Evolutionary conservation across 2,888 invertebrate genomes (phyloP), one percentile per base, ranked within the genome.

Genomic region (Clanis bilineata): DNA sequence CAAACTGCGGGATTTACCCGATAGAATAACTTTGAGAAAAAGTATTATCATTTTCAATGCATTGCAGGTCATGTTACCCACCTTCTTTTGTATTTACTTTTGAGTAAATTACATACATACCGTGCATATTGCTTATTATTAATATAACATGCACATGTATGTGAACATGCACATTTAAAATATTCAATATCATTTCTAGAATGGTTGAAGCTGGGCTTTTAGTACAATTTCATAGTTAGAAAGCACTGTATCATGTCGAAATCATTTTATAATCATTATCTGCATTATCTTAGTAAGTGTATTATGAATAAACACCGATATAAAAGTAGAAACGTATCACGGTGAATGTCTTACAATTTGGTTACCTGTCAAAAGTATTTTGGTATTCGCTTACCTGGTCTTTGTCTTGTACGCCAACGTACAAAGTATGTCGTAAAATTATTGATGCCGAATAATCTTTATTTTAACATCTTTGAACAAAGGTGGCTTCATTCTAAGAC

Each of bases 181-280:
- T 51, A 51, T 51, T 32, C 28, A 32, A 18, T 64, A 70, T 72
- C 73, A 72, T 73, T 59, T 28, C 32, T 51, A 76, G 73, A 71
- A 70, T 71, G 71, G 72, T 79, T 79, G 74, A 74, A 73, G 77
- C 76, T 76, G 74, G 76, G 82, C 83, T 83, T 82, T 73, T 80
- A 81, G 76, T 76, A 70, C 73, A 73, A 70, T 71, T 77, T 73
- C 73, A 69, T 73, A 76, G 64, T 71, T 62, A 73, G 65, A 63
- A 63, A 66, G 62, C 61, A 56, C 59, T 39, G 56, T 56, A 56
- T 45, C 32, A 54, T 67, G 70, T 69, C 28, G 32, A 51, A 51
- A 32, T 32, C 51, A 32, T 28, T 51, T 45, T 39, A 10, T 69
- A 66, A 70, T 65, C 61, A 65, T 66, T 71, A 73, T 66, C 64